Conservation (phyloP, 1,140 invertebrate species). For the Hydropsyche tenuis region DNA sequence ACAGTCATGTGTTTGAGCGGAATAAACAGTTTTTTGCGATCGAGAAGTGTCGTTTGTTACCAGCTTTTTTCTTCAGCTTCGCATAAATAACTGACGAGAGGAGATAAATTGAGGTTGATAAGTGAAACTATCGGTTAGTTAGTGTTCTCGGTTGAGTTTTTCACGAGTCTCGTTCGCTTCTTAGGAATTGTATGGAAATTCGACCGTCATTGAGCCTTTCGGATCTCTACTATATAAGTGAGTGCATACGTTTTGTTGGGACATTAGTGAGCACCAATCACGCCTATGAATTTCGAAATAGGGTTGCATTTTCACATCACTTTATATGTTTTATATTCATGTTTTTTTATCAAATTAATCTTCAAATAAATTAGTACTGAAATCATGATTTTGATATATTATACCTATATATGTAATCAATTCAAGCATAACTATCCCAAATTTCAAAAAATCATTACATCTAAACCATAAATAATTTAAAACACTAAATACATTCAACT, state of each 20-base stretch:
- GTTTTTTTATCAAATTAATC: no score
- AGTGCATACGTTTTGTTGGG: conserved; percentile 10
- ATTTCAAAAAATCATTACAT: not conserved
- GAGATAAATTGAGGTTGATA: conserved; percentile 6
- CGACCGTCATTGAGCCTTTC: not conserved
- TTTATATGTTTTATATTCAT: no score
- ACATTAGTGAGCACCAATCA: conserved; percentile 31
- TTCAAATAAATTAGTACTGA: no score
- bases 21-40: conserved; percentile 9
- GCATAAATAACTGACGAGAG: not conserved
- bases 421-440: no score
- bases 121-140: not conserved
- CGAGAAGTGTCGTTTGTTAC: no score
- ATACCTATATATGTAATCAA: no score
- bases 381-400: no score
- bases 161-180: no score
- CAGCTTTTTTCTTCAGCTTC: no score
- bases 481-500: not conserved
- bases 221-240: not conserved
- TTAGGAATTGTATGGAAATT: no score
- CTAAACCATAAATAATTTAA: no score
- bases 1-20: not conserved
- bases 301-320: not conserved
- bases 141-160: not conserved
- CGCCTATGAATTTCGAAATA: conserved; percentile 14